Percentiles rank a stretch among this genome's conserved stretches.
Conservation (phyloP, 2,113 vertebrate genomes). For the Phrynocephalus versicolor region DNA sequence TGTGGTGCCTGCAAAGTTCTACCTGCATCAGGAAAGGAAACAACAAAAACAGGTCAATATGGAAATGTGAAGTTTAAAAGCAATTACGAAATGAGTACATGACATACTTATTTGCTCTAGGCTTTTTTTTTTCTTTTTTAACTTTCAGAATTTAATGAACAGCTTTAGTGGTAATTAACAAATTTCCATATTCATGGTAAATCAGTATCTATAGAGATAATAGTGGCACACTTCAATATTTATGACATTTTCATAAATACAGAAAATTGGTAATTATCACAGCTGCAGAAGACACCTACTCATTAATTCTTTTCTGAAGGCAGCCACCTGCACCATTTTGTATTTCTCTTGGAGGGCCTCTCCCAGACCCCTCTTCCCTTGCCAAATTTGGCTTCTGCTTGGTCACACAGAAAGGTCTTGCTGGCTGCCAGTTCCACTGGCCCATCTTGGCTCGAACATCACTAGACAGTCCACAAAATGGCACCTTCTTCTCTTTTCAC, state of each 20-base stretch:
- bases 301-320: background rate
- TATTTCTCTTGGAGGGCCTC: no score
- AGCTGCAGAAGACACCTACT: background rate
- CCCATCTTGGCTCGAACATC: background rate
- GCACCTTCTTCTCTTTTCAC: no score
- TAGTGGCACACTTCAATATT: constrained; percentile 29
- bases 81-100: constrained; percentile 3
- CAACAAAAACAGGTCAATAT: background rate
- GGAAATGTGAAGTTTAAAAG: background rate
- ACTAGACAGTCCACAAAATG: no score
- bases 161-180: constrained; percentile 30
- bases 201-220: constrained; percentile 30
- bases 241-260: constrained; percentile 35
- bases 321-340: background rate
- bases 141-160: constrained; percentile 30
- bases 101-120: background rate
- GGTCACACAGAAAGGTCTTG: background rate
- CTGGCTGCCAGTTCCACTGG: background rate
- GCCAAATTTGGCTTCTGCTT: no score
- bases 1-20: background rate
- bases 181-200: constrained; percentile 31
- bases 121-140: background rate
- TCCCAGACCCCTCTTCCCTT: no score
- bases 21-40: background rate
- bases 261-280: constrained; percentile 30